phyloP scores from a whole-genome alignment of 2,888 invertebrate genomes.

The Heteromurus nitidus region DNA sequence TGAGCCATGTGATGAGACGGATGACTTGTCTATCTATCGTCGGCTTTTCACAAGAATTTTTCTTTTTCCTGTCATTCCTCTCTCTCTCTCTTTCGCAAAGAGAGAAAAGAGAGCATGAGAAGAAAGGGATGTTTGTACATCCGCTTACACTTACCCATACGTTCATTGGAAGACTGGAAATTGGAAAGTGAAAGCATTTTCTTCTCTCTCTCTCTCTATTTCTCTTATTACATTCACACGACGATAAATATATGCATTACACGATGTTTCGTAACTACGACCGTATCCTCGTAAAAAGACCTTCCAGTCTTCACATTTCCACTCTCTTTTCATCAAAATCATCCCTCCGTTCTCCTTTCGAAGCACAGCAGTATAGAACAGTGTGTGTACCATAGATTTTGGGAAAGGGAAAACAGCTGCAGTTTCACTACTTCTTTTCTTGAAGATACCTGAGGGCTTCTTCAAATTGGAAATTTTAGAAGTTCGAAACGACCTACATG shows the following conservation, averaged over 20 bases:
- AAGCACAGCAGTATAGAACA: too few species aligned
- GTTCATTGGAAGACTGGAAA: neutral
- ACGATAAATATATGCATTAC: neutral
- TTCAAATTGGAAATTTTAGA: conserved; percentile 45
- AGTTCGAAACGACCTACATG: too few species aligned
- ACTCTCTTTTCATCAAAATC: conserved; percentile 7
- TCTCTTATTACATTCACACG: neutral
- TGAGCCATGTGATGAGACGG: conserved; percentile 68
- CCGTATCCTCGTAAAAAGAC: too few species aligned
- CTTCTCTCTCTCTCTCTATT: neutral
- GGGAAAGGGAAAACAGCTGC: neutral
- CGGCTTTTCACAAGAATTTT: conserved; percentile 14
- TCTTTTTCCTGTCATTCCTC: conserved; percentile 50
- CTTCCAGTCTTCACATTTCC: too few species aligned
- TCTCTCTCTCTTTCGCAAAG: neutral
- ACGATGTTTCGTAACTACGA: too few species aligned
- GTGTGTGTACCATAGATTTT: neutral
- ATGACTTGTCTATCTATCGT: conserved; percentile 57
- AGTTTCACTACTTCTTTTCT: conserved; percentile 17
- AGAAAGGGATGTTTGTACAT: conserved; percentile 38
- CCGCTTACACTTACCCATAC: conserved; percentile 14
- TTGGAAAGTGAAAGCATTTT: neutral
- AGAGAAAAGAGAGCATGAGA: too few species aligned
- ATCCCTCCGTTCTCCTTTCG: neutral
- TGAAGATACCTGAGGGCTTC: conserved; percentile 35